Conservation (phyloP, 2,797 vertebrate species). For the Malurus leucopterus region DNA sequence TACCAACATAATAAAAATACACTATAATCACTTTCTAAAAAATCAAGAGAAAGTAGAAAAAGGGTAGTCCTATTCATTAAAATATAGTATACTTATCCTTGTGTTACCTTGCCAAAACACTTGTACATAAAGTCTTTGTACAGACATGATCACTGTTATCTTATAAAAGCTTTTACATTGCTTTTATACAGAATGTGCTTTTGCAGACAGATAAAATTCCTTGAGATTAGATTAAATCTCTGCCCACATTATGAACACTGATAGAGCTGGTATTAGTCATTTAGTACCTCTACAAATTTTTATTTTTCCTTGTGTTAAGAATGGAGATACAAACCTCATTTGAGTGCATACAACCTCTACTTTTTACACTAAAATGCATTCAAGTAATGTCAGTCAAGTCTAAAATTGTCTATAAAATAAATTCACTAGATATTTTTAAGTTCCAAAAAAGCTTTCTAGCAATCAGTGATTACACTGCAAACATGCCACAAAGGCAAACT, state of each 20-base stretch:
- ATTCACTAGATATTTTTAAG: slow-evolving; percentile 66
- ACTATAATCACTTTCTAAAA: neutral
- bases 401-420: slow-evolving; percentile 68
- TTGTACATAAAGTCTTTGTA: neutral
- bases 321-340: slow-evolving; percentile 40
- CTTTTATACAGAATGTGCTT: neutral
- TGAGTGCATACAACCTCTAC: slow-evolving; percentile 43
- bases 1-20: neutral
- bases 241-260: neutral
- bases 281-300: slow-evolving; percentile 7
- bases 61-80: neutral
- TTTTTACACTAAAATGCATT: slow-evolving; percentile 38
- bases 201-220: neutral
- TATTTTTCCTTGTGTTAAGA: slow-evolving; percentile 48
- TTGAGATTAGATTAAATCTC: neutral
- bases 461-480: slow-evolving; percentile 66
- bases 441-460: slow-evolving; percentile 71
- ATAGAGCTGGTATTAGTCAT: neutral
- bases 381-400: slow-evolving; percentile 51
- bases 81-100: neutral
- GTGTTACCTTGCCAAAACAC: neutral
- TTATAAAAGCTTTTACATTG: neutral
- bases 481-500: slow-evolving; percentile 64
- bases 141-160: neutral
- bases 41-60: neutral